These are phyloP conservation scores for Alca torda DNA, from an alignment of 2,797 vertebrate genomes.

Conservation along the genomic window DNA sequence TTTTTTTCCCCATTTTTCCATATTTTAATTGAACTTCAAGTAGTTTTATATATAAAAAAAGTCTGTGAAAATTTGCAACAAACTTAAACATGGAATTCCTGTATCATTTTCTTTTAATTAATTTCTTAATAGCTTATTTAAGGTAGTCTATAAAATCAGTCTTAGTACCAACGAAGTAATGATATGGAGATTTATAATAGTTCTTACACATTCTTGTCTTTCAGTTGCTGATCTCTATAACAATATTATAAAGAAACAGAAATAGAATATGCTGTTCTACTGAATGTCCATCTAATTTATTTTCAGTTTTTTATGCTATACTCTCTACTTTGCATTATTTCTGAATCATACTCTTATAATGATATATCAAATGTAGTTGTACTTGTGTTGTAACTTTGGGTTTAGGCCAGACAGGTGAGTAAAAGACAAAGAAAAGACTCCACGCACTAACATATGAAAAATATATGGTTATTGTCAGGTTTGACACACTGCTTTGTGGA, in stretches of 20 bases:
- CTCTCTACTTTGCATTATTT: neutral
- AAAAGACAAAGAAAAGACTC: neutral
- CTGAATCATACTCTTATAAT: neutral
- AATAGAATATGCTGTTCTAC: neutral
- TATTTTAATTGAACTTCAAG: neutral
- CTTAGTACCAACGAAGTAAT: neutral
- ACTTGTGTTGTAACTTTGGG: neutral
- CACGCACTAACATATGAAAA: neutral
- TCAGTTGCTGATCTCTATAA: neutral
- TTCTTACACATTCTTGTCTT: neutral
- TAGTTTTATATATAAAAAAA: neutral
- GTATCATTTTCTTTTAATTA: slow-evolving; percentile 12
- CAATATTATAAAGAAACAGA: neutral
- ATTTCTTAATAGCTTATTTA: neutral
- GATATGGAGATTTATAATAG: neutral
- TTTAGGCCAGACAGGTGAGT: neutral
- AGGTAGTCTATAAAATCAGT: neutral
- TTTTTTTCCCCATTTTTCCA: neutral
- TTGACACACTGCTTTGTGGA: neutral
- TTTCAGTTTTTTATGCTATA: neutral
- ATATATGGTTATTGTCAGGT: neutral
- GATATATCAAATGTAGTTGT: neutral
- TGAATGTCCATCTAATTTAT: neutral
- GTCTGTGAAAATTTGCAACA: neutral
- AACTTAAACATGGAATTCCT: neutral